Evolutionary conservation across 2,888 invertebrate genomes (phyloP).

Genomic region (Rotaria magnacalcarata): DNA sequence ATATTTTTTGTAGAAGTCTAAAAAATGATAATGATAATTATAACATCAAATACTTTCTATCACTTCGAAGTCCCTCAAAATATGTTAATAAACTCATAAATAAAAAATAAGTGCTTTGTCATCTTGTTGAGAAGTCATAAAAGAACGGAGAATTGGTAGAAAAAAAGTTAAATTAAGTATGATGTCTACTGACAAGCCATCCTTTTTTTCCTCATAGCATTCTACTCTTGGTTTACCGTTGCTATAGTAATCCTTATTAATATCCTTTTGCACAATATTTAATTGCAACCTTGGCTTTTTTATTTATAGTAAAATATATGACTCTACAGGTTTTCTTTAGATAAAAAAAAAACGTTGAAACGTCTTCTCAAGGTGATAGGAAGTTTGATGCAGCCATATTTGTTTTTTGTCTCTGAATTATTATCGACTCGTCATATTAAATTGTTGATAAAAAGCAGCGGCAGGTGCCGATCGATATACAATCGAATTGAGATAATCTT

Average conservation of each 20-base stretch:
- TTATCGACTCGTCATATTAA: slow-evolving; percentile 6
- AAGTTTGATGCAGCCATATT: too few relatives aligned
- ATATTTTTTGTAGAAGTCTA: not conserved
- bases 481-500: not conserved
- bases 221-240: not conserved
- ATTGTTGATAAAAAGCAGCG: slow-evolving; percentile 1
- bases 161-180: not conserved
- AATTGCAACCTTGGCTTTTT: too few relatives aligned
- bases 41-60: too few relatives aligned
- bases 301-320: too few relatives aligned
- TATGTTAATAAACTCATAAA: not conserved
- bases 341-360: not conserved
- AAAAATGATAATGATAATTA: not conserved
- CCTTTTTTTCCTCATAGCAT: not conserved
- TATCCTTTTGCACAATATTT: too few relatives aligned
- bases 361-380: too few relatives aligned
- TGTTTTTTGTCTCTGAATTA: not conserved
- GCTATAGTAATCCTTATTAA: not conserved
- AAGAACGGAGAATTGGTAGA: not conserved
- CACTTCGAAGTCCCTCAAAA: too few relatives aligned
- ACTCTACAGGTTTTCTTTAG: too few relatives aligned
- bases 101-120: not conserved
- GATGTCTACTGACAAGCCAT: not conserved
- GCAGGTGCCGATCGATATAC: not conserved
- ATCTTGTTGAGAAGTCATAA: not conserved